Base-by-base conservation (phyloP, 2,113 vertebrate species). In the Urocynchramus pylzowi region DNA sequence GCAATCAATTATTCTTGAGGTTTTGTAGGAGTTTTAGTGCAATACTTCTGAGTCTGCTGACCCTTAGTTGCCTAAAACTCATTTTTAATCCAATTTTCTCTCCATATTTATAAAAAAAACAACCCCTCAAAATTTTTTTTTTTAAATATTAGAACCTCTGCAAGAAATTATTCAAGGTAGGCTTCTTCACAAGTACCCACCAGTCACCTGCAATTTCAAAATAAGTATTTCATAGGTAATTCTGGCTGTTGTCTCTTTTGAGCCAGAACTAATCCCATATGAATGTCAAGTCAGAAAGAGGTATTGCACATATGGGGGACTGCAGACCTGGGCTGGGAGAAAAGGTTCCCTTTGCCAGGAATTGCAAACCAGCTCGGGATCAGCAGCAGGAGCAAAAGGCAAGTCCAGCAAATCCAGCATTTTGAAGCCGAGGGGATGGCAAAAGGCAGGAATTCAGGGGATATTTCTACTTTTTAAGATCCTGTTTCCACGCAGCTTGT, bases 261-360 rank as follows among this genome's bases (percentile, higher is more conserved):
- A 95, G 87, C 88, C 92, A 96, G 83, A 95, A 96, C 60, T 87
- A 94, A 97, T 88, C 52, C 11, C 75, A 49, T 2, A 30, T 35
- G 92, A 96, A 63, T 0, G 5, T 5, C 79, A 78, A 92, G 64
- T 33, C 88, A 90, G 56, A 31, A 67, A 16, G 61, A 79, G 75
- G 77, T 9, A 57, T 50, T 28, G 60, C 35, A 20, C 41, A 10
- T 14, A 27, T 5, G 2, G 16, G 41, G 44, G 87, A 90, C 39
- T 3, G 52, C 27, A 60, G 54, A 60, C 59, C 59, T 81, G 13
- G 2, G 8, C 5, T 8, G 60, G 47, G 13, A 77, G 42, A 27
- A 64, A 60, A 80, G 30, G 67, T 35, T 79, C n/a, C 47, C n/a
- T 50, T 74, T 8, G 2, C 24, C 45, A 60, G 35, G 60, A 69